A percentile compares a stretch with the other conserved stretches of the same genome.
phyloP scores from a whole-genome alignment of 2,888 invertebrate species.

The Slavum lentiscoides region DNA sequence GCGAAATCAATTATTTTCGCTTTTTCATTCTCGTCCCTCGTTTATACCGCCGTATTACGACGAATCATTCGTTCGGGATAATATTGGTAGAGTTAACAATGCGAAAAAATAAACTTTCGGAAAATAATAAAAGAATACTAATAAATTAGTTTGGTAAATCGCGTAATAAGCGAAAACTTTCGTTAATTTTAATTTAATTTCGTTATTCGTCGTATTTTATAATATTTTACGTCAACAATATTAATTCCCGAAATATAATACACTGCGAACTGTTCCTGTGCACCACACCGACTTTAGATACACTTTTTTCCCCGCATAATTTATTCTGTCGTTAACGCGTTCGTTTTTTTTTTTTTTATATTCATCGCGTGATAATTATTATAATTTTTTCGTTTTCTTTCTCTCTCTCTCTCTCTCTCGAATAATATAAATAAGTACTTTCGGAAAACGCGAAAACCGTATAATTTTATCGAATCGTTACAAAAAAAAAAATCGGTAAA shows the following conservation, averaged over 20 bases:
- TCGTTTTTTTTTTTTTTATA: neutral
- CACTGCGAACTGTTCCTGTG: neutral
- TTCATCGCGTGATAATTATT: neutral
- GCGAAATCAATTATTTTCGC: too few species aligned
- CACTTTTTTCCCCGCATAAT: neutral
- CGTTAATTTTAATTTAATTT: constrained; percentile 20
- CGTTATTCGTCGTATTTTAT: constrained; percentile 31
- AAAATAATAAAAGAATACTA: neutral
- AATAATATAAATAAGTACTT: neutral
- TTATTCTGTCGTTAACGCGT: neutral
- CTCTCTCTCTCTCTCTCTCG: neutral
- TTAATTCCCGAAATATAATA: constrained; percentile 16
- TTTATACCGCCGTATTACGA: too few species aligned
- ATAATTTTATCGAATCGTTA: constrained; percentile 12
- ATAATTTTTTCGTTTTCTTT: neutral
- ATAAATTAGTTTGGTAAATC: constrained; percentile 11
- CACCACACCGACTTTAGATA: neutral
- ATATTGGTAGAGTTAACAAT: neutral
- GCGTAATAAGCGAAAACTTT: neutral
- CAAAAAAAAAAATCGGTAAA: constrained; percentile 2
- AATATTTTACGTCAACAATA: constrained; percentile 28
- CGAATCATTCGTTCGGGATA: too few species aligned
- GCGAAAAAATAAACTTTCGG: constrained; percentile 26
- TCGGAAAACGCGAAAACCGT: neutral
- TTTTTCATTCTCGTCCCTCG: too few species aligned